These are phyloP conservation scores for Rousettus leschenaultii DNA, from an alignment of 2,113 vertebrate species.

Conservation along the genomic window DNA sequence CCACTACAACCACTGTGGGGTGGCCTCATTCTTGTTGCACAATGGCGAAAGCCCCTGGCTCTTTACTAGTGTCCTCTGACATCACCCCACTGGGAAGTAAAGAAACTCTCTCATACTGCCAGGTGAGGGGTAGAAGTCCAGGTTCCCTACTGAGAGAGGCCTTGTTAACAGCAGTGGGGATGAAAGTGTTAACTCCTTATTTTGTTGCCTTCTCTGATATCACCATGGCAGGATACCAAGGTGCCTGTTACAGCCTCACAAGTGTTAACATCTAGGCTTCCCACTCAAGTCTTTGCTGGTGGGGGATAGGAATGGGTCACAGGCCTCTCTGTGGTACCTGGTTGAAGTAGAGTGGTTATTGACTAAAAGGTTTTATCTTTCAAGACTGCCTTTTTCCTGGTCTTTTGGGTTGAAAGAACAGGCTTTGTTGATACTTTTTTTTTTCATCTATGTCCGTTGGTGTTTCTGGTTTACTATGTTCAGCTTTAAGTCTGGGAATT, in stretches of 20 bases:
- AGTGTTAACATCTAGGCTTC: neutral
- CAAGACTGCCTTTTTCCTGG: neutral
- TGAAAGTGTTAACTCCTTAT: neutral
- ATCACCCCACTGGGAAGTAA: neutral
- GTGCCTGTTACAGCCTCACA: neutral
- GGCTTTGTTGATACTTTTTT: neutral
- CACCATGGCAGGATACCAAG: neutral
- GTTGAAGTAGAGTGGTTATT: neutral
- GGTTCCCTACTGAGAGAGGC: neutral
- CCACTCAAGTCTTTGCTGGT: neutral
- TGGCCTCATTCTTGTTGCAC: neutral
- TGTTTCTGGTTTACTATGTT: neutral
- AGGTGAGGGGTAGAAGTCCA: neutral
- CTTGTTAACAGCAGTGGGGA: neutral
- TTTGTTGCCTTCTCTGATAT: neutral
- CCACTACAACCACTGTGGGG: neutral
- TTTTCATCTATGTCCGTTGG: neutral
- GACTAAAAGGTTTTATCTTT: neutral
- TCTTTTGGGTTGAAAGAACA: neutral
- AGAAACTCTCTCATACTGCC: neutral
- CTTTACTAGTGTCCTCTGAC: neutral
- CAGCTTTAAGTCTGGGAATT: neutral
- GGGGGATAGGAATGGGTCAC: neutral
- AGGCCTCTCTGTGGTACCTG: neutral
- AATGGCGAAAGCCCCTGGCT: neutral